These are phyloP conservation scores for Noctua fimbriata DNA, from an alignment of 2,888 invertebrate species.

Conservation along the genomic window DNA sequence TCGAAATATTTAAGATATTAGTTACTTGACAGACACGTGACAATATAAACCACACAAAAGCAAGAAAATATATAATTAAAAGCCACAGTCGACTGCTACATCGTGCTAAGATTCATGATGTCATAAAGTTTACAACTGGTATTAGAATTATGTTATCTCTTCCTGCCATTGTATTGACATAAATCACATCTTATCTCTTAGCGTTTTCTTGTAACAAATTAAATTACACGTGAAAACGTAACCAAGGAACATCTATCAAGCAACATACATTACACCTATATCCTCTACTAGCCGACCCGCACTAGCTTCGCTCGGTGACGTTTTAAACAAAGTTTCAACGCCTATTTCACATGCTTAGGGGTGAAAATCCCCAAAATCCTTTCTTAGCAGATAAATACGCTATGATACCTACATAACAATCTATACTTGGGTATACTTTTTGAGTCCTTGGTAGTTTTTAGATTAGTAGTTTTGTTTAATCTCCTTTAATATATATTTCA, in stretches of 20 bases:
- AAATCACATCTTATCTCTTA: slow-evolving; percentile 32
- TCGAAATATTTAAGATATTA: not conserved
- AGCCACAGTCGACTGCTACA: not conserved
- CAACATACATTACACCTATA: not conserved
- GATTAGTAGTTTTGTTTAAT: not conserved
- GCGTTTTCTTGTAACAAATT: slow-evolving; percentile 31
- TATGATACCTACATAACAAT: too few species aligned
- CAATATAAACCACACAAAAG: not conserved
- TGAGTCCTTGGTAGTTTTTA: not conserved
- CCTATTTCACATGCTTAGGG: too few species aligned
- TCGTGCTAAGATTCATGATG: slow-evolving; percentile 29
- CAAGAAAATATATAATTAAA: slow-evolving; percentile 13
- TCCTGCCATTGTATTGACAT: slow-evolving; percentile 46
- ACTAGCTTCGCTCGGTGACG: not conserved
- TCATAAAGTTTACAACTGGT: slow-evolving; percentile 23
- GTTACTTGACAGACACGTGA: not conserved
- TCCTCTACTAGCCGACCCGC: not conserved
- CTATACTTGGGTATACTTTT: not conserved
- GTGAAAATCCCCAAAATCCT: not conserved
- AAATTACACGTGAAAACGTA: not conserved
- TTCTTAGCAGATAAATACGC: too few species aligned
- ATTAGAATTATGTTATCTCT: slow-evolving; percentile 52
- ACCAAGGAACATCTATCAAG: not conserved
- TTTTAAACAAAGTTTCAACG: not conserved
- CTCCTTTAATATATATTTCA: not conserved